phyloP scores from a whole-genome alignment of 2,888 invertebrate genomes.

The Apamea sordens region DNA sequence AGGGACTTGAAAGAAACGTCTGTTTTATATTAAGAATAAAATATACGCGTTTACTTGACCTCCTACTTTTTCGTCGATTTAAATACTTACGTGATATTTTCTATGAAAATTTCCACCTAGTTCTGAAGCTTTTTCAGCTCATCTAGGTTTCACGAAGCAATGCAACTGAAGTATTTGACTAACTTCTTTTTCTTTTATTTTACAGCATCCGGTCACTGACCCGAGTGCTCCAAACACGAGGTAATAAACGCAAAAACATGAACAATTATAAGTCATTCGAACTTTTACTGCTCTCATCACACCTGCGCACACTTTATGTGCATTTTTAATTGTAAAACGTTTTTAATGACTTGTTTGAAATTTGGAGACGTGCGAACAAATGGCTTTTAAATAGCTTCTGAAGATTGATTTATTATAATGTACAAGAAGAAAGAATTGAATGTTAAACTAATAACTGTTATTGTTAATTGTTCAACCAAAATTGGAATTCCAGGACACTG shows the following conservation, averaged over 20 bases:
- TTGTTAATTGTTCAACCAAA: slow-evolving; percentile 1
- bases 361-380: slow-evolving; percentile 40
- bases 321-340: slow-evolving; percentile 39
- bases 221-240: not conserved
- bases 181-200: not conserved
- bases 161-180: not conserved
- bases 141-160: not conserved
- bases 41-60: not conserved
- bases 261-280: slow-evolving; percentile 44
- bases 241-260: slow-evolving; percentile 29
- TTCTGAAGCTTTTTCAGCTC: not conserved
- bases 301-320: slow-evolving; percentile 48
- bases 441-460: not conserved
- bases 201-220: slow-evolving; percentile 14
- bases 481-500: not conserved
- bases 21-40: not conserved
- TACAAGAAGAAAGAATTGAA: not conserved
- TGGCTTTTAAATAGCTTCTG: slow-evolving; percentile 9
- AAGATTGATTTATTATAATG: slow-evolving; percentile 6
- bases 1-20: not conserved
- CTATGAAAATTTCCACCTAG: not conserved
- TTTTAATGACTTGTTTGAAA: slow-evolving; percentile 50
- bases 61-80: not conserved
- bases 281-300: slow-evolving; percentile 40
- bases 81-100: not conserved